These are phyloP conservation scores for Stegodyphus mimosarum DNA, from an alignment of 1,140 invertebrate genomes.

Conservation along the genomic window DNA sequence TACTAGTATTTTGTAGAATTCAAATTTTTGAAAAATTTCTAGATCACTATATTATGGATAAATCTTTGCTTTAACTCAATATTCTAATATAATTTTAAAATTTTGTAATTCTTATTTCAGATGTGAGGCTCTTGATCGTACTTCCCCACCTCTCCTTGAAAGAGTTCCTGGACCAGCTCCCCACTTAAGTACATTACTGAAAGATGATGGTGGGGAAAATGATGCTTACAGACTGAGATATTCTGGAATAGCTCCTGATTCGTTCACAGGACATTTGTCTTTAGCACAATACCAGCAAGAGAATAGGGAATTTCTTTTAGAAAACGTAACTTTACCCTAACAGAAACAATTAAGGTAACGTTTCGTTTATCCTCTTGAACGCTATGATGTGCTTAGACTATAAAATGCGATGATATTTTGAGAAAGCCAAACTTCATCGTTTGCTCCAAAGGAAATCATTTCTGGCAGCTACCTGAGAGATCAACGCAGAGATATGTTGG, in stretches of 20 bases:
- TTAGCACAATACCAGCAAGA: constrained; percentile 22
- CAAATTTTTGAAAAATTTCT: no score
- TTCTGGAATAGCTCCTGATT: constrained; percentile 3
- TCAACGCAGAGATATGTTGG: no score
- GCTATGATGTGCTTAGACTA: no score
- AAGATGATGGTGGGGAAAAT: constrained; percentile 44
- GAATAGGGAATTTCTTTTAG: constrained; percentile 16
- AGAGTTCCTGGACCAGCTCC: constrained; percentile 19
- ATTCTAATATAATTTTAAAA: not conserved
- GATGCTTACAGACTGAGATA: constrained; percentile 45
- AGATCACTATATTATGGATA: no score
- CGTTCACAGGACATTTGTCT: constrained; percentile 26
- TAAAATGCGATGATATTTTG: no score
- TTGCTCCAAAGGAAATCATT: no score
- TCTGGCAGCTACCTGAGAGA: no score
- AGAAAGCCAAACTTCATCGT: no score
- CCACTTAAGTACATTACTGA: constrained; percentile 19
- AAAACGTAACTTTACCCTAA: constrained; percentile 41
- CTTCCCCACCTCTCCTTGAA: not conserved
- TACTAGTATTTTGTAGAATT: no score
- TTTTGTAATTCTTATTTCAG: not conserved
- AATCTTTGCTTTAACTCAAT: no score
- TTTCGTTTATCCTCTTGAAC: no score
- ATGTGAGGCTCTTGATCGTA: constrained; percentile 24
- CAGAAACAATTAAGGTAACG: not conserved